Conservation (phyloP, 64 coral and sea anemone genomes). For the Catalaphyllia jardinei region DNA sequence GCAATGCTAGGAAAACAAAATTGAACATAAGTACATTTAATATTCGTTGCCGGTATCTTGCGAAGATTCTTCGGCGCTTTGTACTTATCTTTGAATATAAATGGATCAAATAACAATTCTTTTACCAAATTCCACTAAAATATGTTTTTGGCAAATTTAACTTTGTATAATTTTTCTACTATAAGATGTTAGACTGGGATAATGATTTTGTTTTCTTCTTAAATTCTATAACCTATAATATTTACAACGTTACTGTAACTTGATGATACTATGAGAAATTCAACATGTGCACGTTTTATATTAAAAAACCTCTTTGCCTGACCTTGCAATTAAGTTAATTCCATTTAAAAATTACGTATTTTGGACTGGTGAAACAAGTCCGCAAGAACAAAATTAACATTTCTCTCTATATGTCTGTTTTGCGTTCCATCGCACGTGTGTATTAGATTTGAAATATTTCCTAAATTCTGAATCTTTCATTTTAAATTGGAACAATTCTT, state of each 20-base stretch:
- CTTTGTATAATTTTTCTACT: slow-evolving; percentile 1
- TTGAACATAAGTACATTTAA: slow-evolving; percentile 21
- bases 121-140: slow-evolving; percentile 41
- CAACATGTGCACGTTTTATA: slow-evolving; percentile 40
- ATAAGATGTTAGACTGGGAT: background rate
- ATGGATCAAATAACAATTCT: slow-evolving; percentile 26
- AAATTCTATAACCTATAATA: slow-evolving; percentile 35
- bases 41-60: background rate
- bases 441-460: slow-evolving; percentile 35
- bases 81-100: slow-evolving; percentile 10
- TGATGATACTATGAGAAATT: slow-evolving; percentile 17
- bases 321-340: slow-evolving; percentile 13
- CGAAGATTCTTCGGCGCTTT: background rate
- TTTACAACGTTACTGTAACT: slow-evolving; percentile 30
- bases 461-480: slow-evolving; percentile 6
- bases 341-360: slow-evolving; percentile 30
- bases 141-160: slow-evolving; percentile 43
- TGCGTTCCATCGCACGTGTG: slow-evolving; percentile 6
- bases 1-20: background rate
- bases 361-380: background rate
- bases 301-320: slow-evolving; percentile 46
- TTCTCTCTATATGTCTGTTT: slow-evolving; percentile 26
- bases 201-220: slow-evolving; percentile 13
- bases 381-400: slow-evolving; percentile 30
- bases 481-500: slow-evolving; percentile 10